Evolutionary conservation across 2,113 vertebrate species (phyloP).

Genomic region (Notarius quadriscutis): DNA sequence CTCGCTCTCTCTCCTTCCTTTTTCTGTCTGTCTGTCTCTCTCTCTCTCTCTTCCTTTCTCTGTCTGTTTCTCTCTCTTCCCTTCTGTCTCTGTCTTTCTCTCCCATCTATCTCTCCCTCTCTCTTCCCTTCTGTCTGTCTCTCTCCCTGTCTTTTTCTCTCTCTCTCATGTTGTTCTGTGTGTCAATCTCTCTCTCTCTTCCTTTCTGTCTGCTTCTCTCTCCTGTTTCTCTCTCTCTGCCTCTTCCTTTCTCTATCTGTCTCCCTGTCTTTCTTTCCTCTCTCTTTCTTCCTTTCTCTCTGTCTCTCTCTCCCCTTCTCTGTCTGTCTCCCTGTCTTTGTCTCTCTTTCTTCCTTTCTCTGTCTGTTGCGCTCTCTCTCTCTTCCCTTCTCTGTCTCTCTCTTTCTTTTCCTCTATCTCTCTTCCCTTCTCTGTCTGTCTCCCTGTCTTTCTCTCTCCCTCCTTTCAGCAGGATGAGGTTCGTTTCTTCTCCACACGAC

Average conservation of each 20-base stretch:
- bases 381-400: neutral
- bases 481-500: slow-evolving; percentile 21
- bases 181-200: too few species aligned
- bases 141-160: neutral
- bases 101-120: neutral
- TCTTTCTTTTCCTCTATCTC: neutral
- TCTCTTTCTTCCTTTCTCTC: neutral
- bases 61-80: neutral
- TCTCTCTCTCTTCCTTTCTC: neutral
- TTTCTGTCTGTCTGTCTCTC: neutral
- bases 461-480: neutral
- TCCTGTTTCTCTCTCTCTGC: neutral
- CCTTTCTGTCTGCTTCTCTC: too few species aligned
- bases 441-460: neutral
- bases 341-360: neutral
- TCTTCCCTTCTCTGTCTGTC: neutral
- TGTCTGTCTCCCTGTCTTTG: neutral
- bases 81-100: neutral
- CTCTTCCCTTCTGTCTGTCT: neutral
- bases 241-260: neutral
- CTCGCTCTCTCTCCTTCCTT: neutral
- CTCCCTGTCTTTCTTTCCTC: neutral
- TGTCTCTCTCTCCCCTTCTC: too few species aligned
- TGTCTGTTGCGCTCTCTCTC: neutral
- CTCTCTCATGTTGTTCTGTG: too few species aligned